Evolutionary conservation across 2,113 vertebrate genomes (phyloP), one percentile per base, ranked within the genome.

Genomic region (Chaetorhynchus papuensis): DNA sequence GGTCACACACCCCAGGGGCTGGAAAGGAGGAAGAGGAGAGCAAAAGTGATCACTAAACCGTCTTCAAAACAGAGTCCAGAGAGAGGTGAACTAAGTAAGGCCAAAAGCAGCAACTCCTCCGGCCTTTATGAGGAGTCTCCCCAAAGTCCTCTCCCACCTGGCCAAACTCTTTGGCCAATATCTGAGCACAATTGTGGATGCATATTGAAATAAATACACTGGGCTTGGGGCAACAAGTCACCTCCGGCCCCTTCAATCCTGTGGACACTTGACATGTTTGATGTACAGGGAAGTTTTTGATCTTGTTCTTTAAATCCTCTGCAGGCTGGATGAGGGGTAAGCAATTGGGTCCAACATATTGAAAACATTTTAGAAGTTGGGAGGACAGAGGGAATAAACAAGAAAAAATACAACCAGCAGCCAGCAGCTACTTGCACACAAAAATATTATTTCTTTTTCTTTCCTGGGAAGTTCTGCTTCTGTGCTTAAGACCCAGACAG

Each of bases 401-500:
- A 71, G 33, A 94, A 83, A 49, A 75, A 50, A 22, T 26, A 86
- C 50, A 86, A 64, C 8, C 31, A 89, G 72, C 47, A 95, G 33
- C 50, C 82, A 87, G 75, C 89, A 96, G 68, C 28, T 76, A 45
- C 41, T 80, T 81, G 79, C 77, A 84, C 63, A 94, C 87, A 90
- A 87, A 91, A 70, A 47, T 39, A 53, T 35, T 72, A 66, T 53
- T 59, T 81, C 39, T 86, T 93, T 96, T 95, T 85, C 81, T 91
- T 74, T 68, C 53, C 33, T 61, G 54, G 7, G 66, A 97, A 97
- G 86, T 41, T 70, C 50, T 93, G 84, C 88, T 96, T 96, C 93
- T 88, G 83, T 79, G 77, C 70, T 97, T 96, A 96, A 94, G 49
- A 75, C 56, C 39, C 93, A 95, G 97, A 94, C 93, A 97, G 61